These are phyloP conservation scores for Crenichthys baileyi DNA, from an alignment of 2,797 vertebrate species.

Conservation along the genomic window DNA sequence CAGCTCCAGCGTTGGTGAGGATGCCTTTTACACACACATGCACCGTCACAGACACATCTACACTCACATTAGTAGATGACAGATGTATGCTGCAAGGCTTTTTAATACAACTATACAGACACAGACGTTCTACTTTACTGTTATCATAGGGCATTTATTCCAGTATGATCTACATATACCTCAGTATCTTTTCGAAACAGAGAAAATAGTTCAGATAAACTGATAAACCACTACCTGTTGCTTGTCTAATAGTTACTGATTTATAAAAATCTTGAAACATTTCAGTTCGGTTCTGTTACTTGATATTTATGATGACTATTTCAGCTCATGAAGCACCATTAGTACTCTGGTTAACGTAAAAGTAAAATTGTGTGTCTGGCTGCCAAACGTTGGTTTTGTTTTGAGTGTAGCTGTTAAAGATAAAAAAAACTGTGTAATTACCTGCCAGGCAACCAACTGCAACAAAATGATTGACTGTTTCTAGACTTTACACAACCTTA, in stretches of 20 bases:
- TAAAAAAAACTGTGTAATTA: too few species aligned
- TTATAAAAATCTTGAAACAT: background rate
- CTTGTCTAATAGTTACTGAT: background rate
- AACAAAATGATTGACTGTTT: background rate
- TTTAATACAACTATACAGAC: background rate
- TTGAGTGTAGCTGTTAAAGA: too few species aligned
- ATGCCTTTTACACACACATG: conserved; percentile 45
- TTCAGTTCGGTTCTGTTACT: background rate
- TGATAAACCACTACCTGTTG: background rate
- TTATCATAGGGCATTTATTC: background rate
- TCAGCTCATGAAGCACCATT: background rate
- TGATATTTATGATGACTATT: background rate
- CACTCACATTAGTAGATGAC: conserved; percentile 1
- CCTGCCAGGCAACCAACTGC: background rate
- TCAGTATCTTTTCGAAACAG: background rate
- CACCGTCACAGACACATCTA: conserved; percentile 5
- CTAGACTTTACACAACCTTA: background rate
- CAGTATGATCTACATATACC: background rate
- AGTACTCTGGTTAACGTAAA: background rate
- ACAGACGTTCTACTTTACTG: background rate
- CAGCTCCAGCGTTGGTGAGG: conserved; percentile 95
- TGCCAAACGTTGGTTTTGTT: background rate
- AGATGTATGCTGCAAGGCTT: conserved; percentile 3
- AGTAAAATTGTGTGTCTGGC: background rate
- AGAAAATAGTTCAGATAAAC: background rate